Evolutionary conservation across 2,797 vertebrate species (phyloP), one percentile per base, ranked within the genome.

Genomic region (Anabacerthia variegaticeps): DNA sequence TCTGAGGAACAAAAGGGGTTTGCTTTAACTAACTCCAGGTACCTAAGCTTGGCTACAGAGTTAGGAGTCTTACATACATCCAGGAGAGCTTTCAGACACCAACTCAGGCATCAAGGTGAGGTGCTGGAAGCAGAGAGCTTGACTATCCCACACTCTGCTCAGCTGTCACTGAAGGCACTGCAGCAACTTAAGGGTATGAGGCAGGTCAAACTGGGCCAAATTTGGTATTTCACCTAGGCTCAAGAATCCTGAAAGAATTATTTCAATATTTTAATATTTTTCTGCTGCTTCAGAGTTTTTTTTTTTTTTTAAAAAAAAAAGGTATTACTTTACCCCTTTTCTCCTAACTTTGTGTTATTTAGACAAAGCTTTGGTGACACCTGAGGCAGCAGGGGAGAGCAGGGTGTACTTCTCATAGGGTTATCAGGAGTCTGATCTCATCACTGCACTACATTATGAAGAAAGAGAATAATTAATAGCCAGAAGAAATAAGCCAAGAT

Each of bases 401-500:
- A 37, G n/a, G 24, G 8, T 1, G 1, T 44, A 37, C 11, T 21
- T 14, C 51, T 88, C 14, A 6, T 41, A 14, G 41, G 1, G 4
- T 52, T 48, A 6, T 77, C 12, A 63, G 43, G 27, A 63, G 16
- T 20, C 2, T 89, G 34, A 77, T 24, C 41, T 74, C 21, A 72
- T 27, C 24, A 56, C 1, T 32, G 14, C 6, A 11, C 2, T 27
- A 26, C 0, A 0, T 61, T 68, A 54, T 37, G 37, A 58, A n/a
- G 41, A 78, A 85, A 61, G 14, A 49, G 71, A 72, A 41, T 27
- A 6, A 44, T 79, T 55, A 44, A 2, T 39, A 72, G 3, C 1
- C 9, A 56, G 37, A 63, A 80, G 6, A 34, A 24, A 46, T 8
- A 5, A 32, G 19, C 10, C 27, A 72, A 68, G 41, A 30, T 19